These are phyloP conservation scores for Chrysolina oricalcia DNA, from an alignment of 2,888 invertebrate species.

Conservation along the genomic window DNA sequence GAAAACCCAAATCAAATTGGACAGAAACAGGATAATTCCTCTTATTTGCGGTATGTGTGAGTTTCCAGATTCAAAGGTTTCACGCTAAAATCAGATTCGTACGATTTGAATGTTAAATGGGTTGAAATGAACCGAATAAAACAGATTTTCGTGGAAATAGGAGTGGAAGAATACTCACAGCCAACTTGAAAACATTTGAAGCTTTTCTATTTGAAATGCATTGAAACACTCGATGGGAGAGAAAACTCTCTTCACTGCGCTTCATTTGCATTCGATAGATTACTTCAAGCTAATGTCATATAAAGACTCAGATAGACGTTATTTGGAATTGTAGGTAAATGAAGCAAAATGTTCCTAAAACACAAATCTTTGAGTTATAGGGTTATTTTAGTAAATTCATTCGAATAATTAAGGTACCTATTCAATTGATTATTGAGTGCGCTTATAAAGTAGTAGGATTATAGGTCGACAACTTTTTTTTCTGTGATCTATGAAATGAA, in stretches of 20 bases:
- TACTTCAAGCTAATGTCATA: not conserved
- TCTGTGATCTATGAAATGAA: too few species aligned
- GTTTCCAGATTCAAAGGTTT: not conserved
- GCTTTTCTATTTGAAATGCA: not conserved
- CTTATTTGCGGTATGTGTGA: not conserved
- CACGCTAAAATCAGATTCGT: not conserved
- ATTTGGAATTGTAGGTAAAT: too few species aligned
- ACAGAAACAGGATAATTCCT: not conserved
- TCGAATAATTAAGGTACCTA: too few species aligned
- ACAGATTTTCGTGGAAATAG: not conserved
- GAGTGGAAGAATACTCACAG: not conserved
- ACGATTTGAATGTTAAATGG: conserved; percentile 12
- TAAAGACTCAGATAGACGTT: too few species aligned
- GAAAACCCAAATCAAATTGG: not conserved
- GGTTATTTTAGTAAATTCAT: too few species aligned
- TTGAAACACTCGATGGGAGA: not conserved
- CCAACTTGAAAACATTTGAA: not conserved
- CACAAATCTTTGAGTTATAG: too few species aligned
- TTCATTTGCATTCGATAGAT: not conserved
- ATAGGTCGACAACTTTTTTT: too few species aligned
- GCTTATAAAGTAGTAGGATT: too few species aligned
- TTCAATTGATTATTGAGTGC: too few species aligned
- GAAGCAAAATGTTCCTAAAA: too few species aligned
- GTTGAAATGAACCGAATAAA: not conserved
- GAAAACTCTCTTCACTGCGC: not conserved